phyloP scores from a whole-genome alignment of 2,888 invertebrate genomes.

The Hydraecia micacea region DNA sequence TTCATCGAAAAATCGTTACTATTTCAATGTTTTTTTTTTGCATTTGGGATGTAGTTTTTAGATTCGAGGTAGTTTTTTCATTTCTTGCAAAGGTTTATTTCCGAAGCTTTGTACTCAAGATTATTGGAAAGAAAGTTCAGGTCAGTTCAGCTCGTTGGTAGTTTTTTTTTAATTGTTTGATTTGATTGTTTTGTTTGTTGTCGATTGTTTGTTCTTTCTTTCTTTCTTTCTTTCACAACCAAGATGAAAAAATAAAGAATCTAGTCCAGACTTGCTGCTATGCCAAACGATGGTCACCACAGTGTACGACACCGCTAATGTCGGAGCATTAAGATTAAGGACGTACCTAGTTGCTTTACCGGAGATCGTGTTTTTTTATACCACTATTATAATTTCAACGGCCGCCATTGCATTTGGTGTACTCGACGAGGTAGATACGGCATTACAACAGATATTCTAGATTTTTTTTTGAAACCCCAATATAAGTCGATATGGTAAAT shows the following conservation, averaged over 20 bases:
- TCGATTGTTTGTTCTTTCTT: too few relatives aligned
- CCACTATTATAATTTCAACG: constrained; percentile 86
- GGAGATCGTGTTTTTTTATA: constrained; percentile 86
- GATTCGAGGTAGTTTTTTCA: not conserved
- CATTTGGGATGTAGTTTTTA: not conserved
- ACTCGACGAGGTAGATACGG: constrained; percentile 66
- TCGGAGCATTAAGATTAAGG: constrained; percentile 85
- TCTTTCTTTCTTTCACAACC: not conserved
- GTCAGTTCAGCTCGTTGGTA: not conserved
- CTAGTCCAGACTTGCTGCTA: not conserved
- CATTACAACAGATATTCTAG: constrained; percentile 25
- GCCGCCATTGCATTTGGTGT: constrained; percentile 65
- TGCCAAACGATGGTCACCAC: constrained; percentile 67
- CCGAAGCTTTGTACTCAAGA: not conserved
- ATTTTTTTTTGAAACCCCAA: not conserved
- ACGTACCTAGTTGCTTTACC: constrained; percentile 83
- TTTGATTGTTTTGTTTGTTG: not conserved
- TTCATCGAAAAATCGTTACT: not conserved
- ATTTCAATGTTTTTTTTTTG: not conserved
- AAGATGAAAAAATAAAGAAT: not conserved
- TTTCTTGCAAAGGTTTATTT: not conserved
- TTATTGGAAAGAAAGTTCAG: not conserved
- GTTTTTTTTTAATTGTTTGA: not conserved
- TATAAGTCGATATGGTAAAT: too few relatives aligned
- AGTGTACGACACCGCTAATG: constrained; percentile 77